These are phyloP conservation scores for Triplophysa bombifrons DNA, from an alignment of 2,797 vertebrate genomes.

Conservation along the genomic window DNA sequence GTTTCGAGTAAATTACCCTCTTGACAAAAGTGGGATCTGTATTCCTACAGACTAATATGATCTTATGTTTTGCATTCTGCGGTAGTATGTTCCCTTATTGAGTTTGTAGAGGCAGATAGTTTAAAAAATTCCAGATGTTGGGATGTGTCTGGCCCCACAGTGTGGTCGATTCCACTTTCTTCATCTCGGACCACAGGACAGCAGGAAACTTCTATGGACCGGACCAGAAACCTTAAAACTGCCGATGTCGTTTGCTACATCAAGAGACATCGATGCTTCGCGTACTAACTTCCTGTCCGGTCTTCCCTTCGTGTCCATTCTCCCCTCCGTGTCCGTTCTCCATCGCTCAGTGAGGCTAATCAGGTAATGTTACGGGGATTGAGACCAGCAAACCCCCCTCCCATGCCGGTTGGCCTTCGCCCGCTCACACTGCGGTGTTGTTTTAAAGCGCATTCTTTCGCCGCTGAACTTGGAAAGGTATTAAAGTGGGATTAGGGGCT, in stretches of 20 bases:
- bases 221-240: slow-evolving; percentile 35
- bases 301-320: slow-evolving; percentile 54
- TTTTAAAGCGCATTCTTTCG: slow-evolving; percentile 92
- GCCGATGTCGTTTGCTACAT: slow-evolving; percentile 36
- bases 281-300: slow-evolving; percentile 34
- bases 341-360: slow-evolving; percentile 69
- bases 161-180: slow-evolving; percentile 48
- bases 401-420: slow-evolving; percentile 75
- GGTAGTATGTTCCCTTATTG: slow-evolving; percentile 48
- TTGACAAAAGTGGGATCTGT: slow-evolving; percentile 9
- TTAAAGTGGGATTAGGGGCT: slow-evolving; percentile 94
- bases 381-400: slow-evolving; percentile 59
- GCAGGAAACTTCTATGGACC: slow-evolving; percentile 52
- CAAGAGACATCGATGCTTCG: background rate
- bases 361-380: slow-evolving; percentile 81
- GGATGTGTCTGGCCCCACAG: slow-evolving; percentile 41
- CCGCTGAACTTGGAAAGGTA: slow-evolving; percentile 95
- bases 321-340: slow-evolving; percentile 55
- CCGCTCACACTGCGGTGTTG: slow-evolving; percentile 83
- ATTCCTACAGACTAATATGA: slow-evolving; percentile 13
- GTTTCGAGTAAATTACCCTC: background rate
- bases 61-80: slow-evolving; percentile 40
- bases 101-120: slow-evolving; percentile 49
- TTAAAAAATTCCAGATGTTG: slow-evolving; percentile 60
- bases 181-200: slow-evolving; percentile 56